Evolutionary conservation across 2,113 vertebrate genomes (phyloP).

Genomic region (Charina bottae): DNA sequence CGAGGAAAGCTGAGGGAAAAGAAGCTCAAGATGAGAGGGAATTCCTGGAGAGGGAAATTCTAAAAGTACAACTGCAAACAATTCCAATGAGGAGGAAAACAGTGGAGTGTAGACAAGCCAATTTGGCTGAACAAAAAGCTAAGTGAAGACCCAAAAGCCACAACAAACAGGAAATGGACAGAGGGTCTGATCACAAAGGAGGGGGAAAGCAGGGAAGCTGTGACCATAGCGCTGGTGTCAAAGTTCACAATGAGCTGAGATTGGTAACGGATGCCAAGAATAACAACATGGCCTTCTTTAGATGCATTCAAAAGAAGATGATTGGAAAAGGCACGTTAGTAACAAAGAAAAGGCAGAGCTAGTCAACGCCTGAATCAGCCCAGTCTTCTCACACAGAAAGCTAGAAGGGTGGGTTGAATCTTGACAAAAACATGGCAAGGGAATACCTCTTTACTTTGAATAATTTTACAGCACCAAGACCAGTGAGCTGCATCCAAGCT

Average conservation of each 20-base stretch:
- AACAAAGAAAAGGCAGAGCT: neutral
- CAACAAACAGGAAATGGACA: neutral
- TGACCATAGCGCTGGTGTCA: neutral
- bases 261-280: neutral
- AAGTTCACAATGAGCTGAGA: neutral
- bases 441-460: neutral
- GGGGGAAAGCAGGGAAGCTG: neutral
- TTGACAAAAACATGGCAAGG: neutral
- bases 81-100: neutral
- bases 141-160: neutral
- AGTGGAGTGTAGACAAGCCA: neutral
- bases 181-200: neutral
- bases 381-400: neutral
- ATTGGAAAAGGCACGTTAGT: neutral
- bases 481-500: neutral
- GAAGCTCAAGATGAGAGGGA: neutral
- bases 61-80: neutral
- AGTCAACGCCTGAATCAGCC: neutral
- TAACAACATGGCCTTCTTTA: neutral
- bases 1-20: neutral
- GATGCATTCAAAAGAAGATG: neutral
- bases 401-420: neutral
- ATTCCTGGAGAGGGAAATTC: neutral
- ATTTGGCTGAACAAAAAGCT: neutral
- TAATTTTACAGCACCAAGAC: neutral